Evolutionary conservation across 2,797 vertebrate species (phyloP), one percentile per base, ranked within the genome.

Genomic region (Arnoldichthys spilopterus): DNA sequence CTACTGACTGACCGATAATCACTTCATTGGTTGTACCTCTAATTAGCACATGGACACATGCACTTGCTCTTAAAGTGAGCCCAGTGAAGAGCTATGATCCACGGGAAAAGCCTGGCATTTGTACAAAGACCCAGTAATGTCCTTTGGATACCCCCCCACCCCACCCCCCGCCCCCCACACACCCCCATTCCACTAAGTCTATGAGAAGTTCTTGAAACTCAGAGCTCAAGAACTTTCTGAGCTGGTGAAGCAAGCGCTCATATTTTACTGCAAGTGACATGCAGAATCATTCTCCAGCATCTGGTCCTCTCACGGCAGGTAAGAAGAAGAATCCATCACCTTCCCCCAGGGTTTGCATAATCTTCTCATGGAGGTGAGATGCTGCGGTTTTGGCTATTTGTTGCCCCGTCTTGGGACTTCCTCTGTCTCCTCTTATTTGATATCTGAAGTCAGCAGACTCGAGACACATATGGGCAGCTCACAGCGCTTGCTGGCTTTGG

Each of bases 271-370:
- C 88, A 92, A 4, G 86, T 90, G 91, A 92, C 87, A 79, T 90
- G 91, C 88, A 88, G 88, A 93, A 93, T 94, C 91, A 91, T 91
- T 91, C 90, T 91, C 87, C 89, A 90, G 92, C 92, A 94, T 94
- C 94, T 94, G 94, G 91, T 94, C 91, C 88, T 71, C 88, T 94
- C 93, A 91, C 92, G 91, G 91, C 91, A 90, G 92, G 92, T 93
- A 92, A 93, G 90, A 90, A 83, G 86, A 88, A 91, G 91, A 94
- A 94, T 94, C 92, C 93, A 94, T 94, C 93, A 93, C 92, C 91
- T 91, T 91, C 91, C 93, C 91, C 90, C 87, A 91, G 92, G 92
- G 92, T 93, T 93, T 94, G 92, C 91, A 90, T 93, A 93, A 94
- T 92, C 93, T 91, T 92, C 92, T 93, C 91, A 90, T 86, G 90